Conservation (phyloP, 2,797 vertebrate species). For the Nothura maculosa region DNA sequence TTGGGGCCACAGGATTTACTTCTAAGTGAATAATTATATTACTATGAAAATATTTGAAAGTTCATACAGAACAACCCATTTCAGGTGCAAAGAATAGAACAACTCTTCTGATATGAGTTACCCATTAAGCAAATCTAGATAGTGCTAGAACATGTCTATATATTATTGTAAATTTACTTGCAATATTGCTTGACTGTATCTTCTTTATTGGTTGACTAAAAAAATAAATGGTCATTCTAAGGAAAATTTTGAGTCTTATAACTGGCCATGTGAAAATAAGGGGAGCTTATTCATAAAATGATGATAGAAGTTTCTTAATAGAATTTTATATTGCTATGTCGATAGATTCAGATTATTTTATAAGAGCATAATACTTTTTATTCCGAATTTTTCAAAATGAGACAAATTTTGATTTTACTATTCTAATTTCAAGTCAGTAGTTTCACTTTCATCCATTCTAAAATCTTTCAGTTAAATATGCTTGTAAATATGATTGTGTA, state of each 20-base stretch:
- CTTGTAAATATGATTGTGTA: too few species aligned
- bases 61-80: not conserved
- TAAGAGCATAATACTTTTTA: not conserved
- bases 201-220: slow-evolving; percentile 2
- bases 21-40: not conserved
- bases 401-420: not conserved
- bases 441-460: not conserved
- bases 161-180: not conserved
- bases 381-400: not conserved
- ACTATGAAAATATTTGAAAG: not conserved
- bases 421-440: not conserved
- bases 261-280: not conserved
- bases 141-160: slow-evolving; percentile 75
- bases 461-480: not conserved
- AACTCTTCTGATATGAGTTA: not conserved
- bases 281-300: not conserved
- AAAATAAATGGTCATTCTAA: not conserved
- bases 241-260: not conserved
- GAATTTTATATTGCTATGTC: not conserved
- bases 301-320: not conserved
- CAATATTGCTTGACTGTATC: not conserved
- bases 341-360: not conserved
- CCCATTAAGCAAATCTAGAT: slow-evolving; percentile 72
- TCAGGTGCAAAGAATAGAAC: not conserved
- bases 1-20: not conserved